Base-by-base conservation (phyloP, 2,113 vertebrate genomes). In the Epinephelus fuscoguttatus region DNA sequence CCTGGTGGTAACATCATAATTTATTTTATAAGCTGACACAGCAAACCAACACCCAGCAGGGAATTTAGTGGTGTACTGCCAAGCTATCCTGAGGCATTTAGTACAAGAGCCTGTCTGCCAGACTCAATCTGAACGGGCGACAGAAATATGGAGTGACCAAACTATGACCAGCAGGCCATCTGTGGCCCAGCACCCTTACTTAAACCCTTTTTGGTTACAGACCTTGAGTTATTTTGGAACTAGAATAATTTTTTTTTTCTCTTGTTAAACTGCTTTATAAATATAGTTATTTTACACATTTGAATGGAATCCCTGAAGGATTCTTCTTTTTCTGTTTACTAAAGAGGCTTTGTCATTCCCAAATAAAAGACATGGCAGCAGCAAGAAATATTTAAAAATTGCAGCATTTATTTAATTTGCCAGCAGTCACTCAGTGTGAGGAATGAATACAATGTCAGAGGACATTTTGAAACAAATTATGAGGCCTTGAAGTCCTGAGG, bases 41-140 rank as follows among this genome's bases (percentile, higher is more conserved):
- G 70, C 74, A 75, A 84, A 81, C 47, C 63, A 81, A 72, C 15
- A 33, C 19, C 64, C 80, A 71, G 61, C 53, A 77, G 78, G 40
- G 1, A 47, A 60, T 52, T 37, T 15, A 27, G 21, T 14, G 17
- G n/a, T 64, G 27, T 40, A 70, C 45, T 56, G 55, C 47, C 9
- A 25, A 86, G 63, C 53, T 75, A 10, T 79, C 18, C 27, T 14
- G 17, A 82, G 21, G 75, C 27, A 62, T 21, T 19, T 30, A 52
- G 55, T 19, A 53, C 47, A 47, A 55, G 45, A 21, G 19, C 53
- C 12, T 67, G 1, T 77, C 64, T 37, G 37, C 21, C 19, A 27
- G 52, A 72, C 14, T 81, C 71, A 75, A 33, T 63, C 53, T 66
- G 30, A 52, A 50, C 71, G 73, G 55, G 27, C 25, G 66, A 68